phyloP scores from a whole-genome alignment of 1,140 invertebrate species.

The Patella vulgata region DNA sequence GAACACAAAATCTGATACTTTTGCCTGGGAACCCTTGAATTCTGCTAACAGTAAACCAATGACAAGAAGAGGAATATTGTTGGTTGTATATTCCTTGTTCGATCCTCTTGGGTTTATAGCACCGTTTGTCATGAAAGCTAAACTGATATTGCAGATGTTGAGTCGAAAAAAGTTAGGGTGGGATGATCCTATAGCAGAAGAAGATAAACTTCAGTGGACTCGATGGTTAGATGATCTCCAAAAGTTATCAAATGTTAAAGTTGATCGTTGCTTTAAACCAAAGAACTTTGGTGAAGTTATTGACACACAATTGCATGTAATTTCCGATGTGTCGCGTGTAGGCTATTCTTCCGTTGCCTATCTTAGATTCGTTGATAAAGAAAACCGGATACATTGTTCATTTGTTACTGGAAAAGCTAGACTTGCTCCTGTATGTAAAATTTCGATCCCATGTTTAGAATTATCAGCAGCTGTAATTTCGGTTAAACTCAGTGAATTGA shows the following conservation, averaged over 20 bases:
- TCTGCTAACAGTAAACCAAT: constrained; percentile 3
- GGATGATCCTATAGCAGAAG: too few species aligned
- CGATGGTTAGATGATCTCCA: constrained; percentile 17
- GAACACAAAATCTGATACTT: too few species aligned
- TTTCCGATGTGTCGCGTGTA: neutral
- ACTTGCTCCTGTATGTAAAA: too few species aligned
- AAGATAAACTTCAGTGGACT: too few species aligned
- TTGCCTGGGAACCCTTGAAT: too few species aligned
- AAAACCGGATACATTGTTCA: constrained; percentile 2
- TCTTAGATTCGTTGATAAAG: constrained; percentile 10
- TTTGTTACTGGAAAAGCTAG: constrained; percentile 67
- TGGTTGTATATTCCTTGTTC: constrained; percentile 21
- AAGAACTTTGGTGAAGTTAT: constrained; percentile 6
- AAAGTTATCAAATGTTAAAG: constrained; percentile 3
- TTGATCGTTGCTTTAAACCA: constrained; percentile 16
- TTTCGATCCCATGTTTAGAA: constrained; percentile 68
- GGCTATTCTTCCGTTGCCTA: constrained; percentile 16
- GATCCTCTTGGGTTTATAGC: constrained; percentile 28
- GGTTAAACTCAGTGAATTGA: constrained; percentile 11
- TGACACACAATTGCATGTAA: constrained; percentile 9
- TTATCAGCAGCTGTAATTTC: constrained; percentile 64
- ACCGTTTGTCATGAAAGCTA: constrained; percentile 12
- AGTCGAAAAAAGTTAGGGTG: too few species aligned
- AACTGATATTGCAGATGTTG: too few species aligned
- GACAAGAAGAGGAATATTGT: constrained; percentile 24